Percentiles rank a stretch among this genome's conserved stretches.
Evolutionary conservation across 2,888 invertebrate species (phyloP).

Genomic region (Diplolepis rosae): DNA sequence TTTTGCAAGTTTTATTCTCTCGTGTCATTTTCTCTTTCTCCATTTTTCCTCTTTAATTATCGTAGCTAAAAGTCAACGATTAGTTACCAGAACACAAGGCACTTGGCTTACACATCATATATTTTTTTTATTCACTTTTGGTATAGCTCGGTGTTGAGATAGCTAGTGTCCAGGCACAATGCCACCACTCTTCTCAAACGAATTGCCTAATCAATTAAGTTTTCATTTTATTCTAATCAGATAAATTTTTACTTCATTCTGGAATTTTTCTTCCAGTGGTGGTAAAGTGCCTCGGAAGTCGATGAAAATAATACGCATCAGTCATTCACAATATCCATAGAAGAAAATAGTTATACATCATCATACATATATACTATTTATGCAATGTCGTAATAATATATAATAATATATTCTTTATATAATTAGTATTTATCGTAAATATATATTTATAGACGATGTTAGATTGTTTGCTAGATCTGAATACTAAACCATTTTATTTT

Average conservation of each 20-base stretch:
- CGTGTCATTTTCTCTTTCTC: slow-evolving; percentile 28
- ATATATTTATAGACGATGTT: slow-evolving; percentile 65
- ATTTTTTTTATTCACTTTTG: slow-evolving; percentile 56
- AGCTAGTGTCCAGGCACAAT: slow-evolving; percentile 46
- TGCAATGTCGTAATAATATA: slow-evolving; percentile 57
- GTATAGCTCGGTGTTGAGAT: slow-evolving; percentile 65
- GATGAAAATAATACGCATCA: slow-evolving; percentile 56
- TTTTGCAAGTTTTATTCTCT: slow-evolving; percentile 9
- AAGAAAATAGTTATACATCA: slow-evolving; percentile 67
- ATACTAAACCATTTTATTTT: slow-evolving; percentile 57
- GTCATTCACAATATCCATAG: slow-evolving; percentile 68
- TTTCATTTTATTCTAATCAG: background rate
- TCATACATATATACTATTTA: slow-evolving; percentile 58
- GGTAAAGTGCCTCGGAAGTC: slow-evolving; percentile 44
- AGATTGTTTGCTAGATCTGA: slow-evolving; percentile 62
- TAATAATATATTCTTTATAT: slow-evolving; percentile 53
- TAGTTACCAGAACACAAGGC: slow-evolving; percentile 73
- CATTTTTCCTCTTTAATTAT: slow-evolving; percentile 43
- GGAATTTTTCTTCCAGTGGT: background rate
- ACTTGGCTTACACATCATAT: slow-evolving; percentile 72
- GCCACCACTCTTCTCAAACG: slow-evolving; percentile 18
- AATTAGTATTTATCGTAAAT: slow-evolving; percentile 50
- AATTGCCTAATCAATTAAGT: background rate
- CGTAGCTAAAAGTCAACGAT: slow-evolving; percentile 71
- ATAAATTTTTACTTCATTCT: background rate